Conservation (phyloP, 1,140 invertebrate species). For the Calliopsis andreniformis region DNA sequence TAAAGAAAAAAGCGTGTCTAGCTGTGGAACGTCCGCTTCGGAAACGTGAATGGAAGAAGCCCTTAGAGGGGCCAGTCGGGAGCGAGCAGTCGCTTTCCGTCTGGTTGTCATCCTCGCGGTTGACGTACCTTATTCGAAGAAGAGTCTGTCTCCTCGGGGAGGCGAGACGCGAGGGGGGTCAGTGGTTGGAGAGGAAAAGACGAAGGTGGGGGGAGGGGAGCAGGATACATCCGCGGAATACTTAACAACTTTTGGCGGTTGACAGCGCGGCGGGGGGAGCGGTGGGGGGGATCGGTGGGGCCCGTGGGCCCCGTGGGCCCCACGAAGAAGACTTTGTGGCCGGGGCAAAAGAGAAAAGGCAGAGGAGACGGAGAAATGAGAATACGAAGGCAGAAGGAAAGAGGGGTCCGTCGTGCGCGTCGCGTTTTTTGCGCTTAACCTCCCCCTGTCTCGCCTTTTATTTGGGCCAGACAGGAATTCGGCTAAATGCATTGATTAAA, state of each 20-base stretch:
- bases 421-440: slow-evolving; percentile 74
- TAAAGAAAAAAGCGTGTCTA: slow-evolving; percentile 16
- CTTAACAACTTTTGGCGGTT: slow-evolving; percentile 69
- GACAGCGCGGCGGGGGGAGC: slow-evolving; percentile 9
- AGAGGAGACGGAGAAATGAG: slow-evolving; percentile 31
- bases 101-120: slow-evolving; percentile 57
- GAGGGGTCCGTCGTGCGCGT: slow-evolving; percentile 60
- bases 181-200: too few relatives aligned
- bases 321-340: slow-evolving; percentile 14
- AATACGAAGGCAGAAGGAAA: slow-evolving; percentile 27
- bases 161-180: too few relatives aligned
- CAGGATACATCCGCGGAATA: slow-evolving; percentile 76
- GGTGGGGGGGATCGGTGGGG: slow-evolving; percentile 5
- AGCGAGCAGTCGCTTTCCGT: slow-evolving; percentile 56
- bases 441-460: slow-evolving; percentile 76
- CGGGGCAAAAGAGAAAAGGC: slow-evolving; percentile 22
- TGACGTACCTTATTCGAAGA: slow-evolving; percentile 68
- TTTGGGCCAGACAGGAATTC: slow-evolving; percentile 81
- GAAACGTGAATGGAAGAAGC: slow-evolving; percentile 62
- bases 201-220: not conserved
- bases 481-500: slow-evolving; percentile 82
- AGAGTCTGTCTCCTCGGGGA: slow-evolving; percentile 33
- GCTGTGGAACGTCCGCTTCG: not conserved
- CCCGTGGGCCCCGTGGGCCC: slow-evolving; percentile 19
- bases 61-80: slow-evolving; percentile 41